Evolutionary conservation across 2,888 invertebrate genomes (phyloP).

Genomic region (Eustalomyia histrio): DNA sequence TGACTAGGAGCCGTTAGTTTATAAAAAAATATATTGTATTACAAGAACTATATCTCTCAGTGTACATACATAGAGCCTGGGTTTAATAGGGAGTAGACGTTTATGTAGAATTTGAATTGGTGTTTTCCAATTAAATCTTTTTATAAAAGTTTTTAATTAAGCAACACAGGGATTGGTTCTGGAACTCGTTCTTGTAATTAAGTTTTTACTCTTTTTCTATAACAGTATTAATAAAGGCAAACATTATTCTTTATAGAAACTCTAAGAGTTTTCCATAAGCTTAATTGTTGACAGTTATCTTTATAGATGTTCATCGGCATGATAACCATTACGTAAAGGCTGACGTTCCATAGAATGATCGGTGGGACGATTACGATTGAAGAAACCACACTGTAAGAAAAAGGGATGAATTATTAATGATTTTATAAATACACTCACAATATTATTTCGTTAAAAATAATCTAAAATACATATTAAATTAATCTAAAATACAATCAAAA

Average conservation of each 20-base stretch:
- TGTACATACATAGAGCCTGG: background rate
- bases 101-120: background rate
- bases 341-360: slow-evolving; percentile 89
- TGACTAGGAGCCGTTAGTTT: slow-evolving; percentile 65
- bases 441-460: no score
- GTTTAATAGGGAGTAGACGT: background rate
- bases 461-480: no score
- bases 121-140: slow-evolving; percentile 21
- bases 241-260: slow-evolving; percentile 36
- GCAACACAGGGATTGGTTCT: background rate
- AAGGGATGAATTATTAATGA: background rate
- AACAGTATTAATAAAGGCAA: slow-evolving; percentile 56
- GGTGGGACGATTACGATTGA: slow-evolving; percentile 92
- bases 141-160: slow-evolving; percentile 43
- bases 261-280: slow-evolving; percentile 46
- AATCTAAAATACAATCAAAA: no score
- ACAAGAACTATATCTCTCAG: slow-evolving; percentile 33
- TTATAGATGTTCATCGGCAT: slow-evolving; percentile 89
- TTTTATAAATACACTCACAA: no score
- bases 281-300: slow-evolving; percentile 29
- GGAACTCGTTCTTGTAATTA: slow-evolving; percentile 5
- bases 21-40: slow-evolving; percentile 20
- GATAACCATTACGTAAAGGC: slow-evolving; percentile 87
- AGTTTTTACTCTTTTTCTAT: slow-evolving; percentile 10
- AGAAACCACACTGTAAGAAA: slow-evolving; percentile 90